A percentile compares a stretch with the other conserved stretches of the same genome.
Conservation (phyloP, 2,113 vertebrate species). For the Alligator mississippiensis region DNA sequence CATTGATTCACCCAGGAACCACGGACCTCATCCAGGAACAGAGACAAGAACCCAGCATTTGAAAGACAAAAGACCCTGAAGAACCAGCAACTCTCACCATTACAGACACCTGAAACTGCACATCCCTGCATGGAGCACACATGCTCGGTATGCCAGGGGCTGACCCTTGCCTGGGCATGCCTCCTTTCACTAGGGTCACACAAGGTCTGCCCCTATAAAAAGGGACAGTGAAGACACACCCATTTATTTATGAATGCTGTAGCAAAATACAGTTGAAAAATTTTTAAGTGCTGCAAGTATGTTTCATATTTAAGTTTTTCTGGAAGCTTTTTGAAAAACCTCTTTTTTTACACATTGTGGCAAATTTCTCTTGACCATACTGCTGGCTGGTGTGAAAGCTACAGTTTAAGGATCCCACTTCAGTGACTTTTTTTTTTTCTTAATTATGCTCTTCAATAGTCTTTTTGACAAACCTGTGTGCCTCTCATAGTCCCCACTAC, state of each 20-base stretch:
- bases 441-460: not conserved
- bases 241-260: not conserved
- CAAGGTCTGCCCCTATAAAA: too few relatives aligned
- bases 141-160: too few relatives aligned
- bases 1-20: too few relatives aligned
- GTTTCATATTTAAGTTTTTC: not conserved
- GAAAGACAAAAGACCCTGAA: too few relatives aligned
- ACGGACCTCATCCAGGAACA: too few relatives aligned
- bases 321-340: not conserved
- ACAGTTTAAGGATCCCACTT: not conserved
- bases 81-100: too few relatives aligned
- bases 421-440: fast-evolving
- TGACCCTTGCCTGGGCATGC: too few relatives aligned
- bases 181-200: too few relatives aligned
- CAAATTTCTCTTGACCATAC: not conserved
- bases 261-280: not conserved
- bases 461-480: not conserved
- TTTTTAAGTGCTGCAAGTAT: not conserved
- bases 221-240: too few relatives aligned
- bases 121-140: too few relatives aligned
- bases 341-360: not conserved
- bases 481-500: not conserved
- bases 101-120: too few relatives aligned
- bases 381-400: not conserved
- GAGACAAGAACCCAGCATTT: too few relatives aligned